phyloP scores from a whole-genome alignment of 1,140 invertebrate genomes.

The Limonius californicus region DNA sequence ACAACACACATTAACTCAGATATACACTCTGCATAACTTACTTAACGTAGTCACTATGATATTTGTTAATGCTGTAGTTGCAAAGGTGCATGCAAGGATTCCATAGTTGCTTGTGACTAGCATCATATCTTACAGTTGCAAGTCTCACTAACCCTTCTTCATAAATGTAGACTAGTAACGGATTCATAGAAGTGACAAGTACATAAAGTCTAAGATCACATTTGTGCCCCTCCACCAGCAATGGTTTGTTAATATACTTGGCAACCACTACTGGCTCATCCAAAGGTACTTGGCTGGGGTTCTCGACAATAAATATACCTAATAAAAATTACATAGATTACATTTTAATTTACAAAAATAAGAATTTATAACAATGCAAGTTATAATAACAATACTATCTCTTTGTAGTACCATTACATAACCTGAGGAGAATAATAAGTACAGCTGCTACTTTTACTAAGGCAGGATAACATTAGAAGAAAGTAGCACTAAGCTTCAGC shows the following conservation, averaged over 20 bases:
- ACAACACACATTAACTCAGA: no score
- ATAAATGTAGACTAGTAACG: constrained; percentile 79
- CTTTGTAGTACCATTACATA: no score
- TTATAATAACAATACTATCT: no score
- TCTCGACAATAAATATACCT: constrained; percentile 47
- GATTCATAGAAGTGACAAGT: constrained; percentile 79
- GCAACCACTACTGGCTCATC: constrained; percentile 90
- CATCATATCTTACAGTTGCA: constrained; percentile 83
- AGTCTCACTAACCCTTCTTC: constrained; percentile 83
- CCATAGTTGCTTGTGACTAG: constrained; percentile 74
- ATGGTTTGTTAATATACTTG: constrained; percentile 89
- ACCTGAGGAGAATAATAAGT: no score
- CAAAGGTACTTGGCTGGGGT: constrained; percentile 83
- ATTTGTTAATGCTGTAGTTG: constrained; percentile 93
- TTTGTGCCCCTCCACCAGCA: constrained; percentile 94
- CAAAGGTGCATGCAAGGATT: constrained; percentile 92
- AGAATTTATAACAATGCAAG: neutral
- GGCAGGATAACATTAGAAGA: no score
- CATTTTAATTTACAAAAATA: neutral
- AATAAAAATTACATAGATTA: neutral
- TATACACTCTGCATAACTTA: no score
- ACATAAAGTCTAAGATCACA: constrained; percentile 87
- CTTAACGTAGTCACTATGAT: constrained; percentile 85
- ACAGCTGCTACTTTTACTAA: no score
- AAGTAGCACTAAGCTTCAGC: no score